phyloP scores from a whole-genome alignment of 2,113 vertebrate species.

The Eleginops maclovinus region DNA sequence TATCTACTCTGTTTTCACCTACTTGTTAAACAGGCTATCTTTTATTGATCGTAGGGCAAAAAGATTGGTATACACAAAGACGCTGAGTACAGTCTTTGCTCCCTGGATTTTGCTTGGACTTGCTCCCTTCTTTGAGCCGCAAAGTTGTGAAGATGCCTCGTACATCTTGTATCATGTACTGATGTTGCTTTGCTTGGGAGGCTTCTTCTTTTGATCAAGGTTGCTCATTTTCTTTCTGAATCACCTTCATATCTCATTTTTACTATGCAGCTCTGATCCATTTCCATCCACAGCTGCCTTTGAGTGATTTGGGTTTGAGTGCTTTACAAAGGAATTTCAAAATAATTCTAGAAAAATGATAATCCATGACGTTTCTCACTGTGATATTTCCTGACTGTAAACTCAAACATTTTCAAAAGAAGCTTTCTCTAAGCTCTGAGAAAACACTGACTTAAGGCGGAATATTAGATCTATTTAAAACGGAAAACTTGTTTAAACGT shows the following conservation, averaged over 20 bases:
- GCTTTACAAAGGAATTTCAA: not conserved
- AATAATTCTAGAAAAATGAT: constrained; percentile 15
- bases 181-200: not conserved
- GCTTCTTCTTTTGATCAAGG: not conserved
- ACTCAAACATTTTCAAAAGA: constrained; percentile 7
- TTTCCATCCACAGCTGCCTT: not conserved
- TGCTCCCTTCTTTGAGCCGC: not conserved
- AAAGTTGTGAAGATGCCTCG: not conserved
- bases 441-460: constrained; percentile 6
- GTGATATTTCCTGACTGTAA: not conserved
- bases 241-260: not conserved
- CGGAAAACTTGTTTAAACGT: constrained; percentile 37
- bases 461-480: constrained; percentile 26
- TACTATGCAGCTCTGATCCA: not conserved
- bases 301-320: not conserved
- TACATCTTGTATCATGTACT: too few relatives aligned
- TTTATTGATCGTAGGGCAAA: not conserved
- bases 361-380: not conserved
- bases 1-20: not conserved
- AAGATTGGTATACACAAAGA: not conserved
- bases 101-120: not conserved
- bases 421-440: constrained; percentile 9
- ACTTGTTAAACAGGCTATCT: not conserved
- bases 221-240: not conserved
- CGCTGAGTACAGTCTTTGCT: not conserved